A percentile compares a stretch with the other conserved stretches of the same genome.
These are phyloP conservation scores for Cheilinus undulatus DNA, from an alignment of 2,113 vertebrate genomes.

Conservation along the genomic window DNA sequence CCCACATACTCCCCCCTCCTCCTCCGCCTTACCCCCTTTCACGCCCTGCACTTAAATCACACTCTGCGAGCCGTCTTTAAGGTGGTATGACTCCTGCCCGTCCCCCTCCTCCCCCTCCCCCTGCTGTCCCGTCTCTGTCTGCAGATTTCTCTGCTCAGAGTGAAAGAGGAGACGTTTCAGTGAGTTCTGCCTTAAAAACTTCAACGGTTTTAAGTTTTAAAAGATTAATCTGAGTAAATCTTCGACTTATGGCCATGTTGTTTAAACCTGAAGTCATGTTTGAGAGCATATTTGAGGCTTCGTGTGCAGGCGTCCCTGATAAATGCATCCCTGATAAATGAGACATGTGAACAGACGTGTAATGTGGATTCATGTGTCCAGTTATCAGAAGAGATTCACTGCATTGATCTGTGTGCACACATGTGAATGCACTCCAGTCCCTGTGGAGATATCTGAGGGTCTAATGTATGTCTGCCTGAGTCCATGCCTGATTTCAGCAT, in stretches of 20 bases:
- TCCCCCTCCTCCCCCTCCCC: background rate
- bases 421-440: too few species aligned
- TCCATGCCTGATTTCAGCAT: too few species aligned
- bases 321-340: conserved; percentile 30
- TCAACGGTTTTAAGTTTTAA: background rate
- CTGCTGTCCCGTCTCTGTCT: background rate
- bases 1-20: background rate
- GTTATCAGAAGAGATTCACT: conserved; percentile 66
- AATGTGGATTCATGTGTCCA: conserved; percentile 74
- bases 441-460: too few species aligned
- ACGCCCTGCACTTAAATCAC: conserved; percentile 68
- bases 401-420: conserved; percentile 70
- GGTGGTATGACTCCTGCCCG: conserved; percentile 15
- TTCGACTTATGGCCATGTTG: too few species aligned
- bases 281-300: too few species aligned
- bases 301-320: too few species aligned
- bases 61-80: conserved; percentile 42
- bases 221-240: too few species aligned
- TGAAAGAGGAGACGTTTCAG: background rate
- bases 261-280: too few species aligned
- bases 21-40: conserved; percentile 24
- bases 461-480: too few species aligned
- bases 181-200: background rate
- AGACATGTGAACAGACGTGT: conserved; percentile 51
- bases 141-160: conserved; percentile 6